Percentiles rank a stretch among this genome's conserved stretches.
phyloP scores from a whole-genome alignment of 2,797 vertebrate genomes.

The Ataeniobius toweri region DNA sequence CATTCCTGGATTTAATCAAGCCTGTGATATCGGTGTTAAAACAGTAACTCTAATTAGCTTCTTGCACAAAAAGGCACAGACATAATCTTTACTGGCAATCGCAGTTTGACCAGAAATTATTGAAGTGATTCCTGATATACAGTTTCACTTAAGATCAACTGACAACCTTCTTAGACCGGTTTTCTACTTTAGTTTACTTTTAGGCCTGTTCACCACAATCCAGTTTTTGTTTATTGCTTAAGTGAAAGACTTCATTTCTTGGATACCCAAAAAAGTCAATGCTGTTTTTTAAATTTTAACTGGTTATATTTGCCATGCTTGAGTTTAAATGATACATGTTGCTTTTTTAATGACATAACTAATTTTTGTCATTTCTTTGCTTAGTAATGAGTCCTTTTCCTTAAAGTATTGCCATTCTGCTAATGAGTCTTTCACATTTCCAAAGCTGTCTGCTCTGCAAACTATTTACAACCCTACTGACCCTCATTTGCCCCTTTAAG shows the following conservation, averaged over 20 bases:
- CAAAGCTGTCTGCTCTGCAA: neutral
- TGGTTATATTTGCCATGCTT: neutral
- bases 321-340: neutral
- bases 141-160: constrained; percentile 22
- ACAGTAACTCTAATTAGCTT: constrained; percentile 56
- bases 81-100: constrained; percentile 53
- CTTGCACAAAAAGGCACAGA: constrained; percentile 36
- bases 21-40: constrained; percentile 53
- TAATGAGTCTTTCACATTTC: neutral
- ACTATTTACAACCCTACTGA: constrained; percentile 1
- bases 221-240: neutral
- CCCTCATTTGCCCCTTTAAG: constrained; percentile 1
- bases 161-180: constrained; percentile 4
- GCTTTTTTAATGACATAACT: neutral
- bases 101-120: constrained; percentile 26
- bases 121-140: constrained; percentile 23
- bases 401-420: neutral
- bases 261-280: neutral
- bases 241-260: neutral
- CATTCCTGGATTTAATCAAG: constrained; percentile 66
- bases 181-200: constrained; percentile 17
- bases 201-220: neutral
- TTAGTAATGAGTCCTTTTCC: neutral
- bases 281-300: neutral
- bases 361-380: neutral